These are phyloP conservation scores for Suricata suricatta DNA, from an alignment of 2,113 vertebrate species.

Conservation along the genomic window DNA sequence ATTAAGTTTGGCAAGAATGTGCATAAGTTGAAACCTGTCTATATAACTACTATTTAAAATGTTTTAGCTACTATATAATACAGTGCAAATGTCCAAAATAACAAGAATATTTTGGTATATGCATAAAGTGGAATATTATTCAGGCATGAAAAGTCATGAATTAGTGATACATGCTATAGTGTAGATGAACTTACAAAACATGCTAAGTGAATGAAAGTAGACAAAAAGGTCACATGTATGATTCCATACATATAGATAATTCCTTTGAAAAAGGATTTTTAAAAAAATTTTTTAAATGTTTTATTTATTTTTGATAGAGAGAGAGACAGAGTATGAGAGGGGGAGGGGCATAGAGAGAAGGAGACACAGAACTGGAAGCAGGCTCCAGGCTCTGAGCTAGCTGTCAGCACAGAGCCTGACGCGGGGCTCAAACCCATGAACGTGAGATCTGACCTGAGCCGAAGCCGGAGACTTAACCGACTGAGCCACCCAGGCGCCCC, in stretches of 20 bases:
- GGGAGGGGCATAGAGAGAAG: too few relatives aligned
- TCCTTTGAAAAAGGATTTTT: not conserved
- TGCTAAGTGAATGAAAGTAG: not conserved
- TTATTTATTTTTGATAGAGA: too few relatives aligned
- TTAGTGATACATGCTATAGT: not conserved
- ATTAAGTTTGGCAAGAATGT: not conserved
- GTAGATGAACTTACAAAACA: not conserved
- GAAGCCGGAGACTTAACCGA: too few relatives aligned
- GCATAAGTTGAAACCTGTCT: not conserved
- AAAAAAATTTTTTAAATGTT: too few relatives aligned
- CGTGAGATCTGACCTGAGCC: too few relatives aligned
- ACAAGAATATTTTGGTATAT: not conserved
- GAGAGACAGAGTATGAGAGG: too few relatives aligned
- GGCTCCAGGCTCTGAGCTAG: too few relatives aligned
- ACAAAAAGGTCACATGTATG: not conserved
- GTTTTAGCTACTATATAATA: not conserved
- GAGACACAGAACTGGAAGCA: too few relatives aligned
- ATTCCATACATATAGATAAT: not conserved
- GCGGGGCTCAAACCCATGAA: too few relatives aligned
- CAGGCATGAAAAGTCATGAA: not conserved
- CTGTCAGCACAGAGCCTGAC: too few relatives aligned
- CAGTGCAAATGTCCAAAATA: not conserved
- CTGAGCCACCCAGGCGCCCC: too few relatives aligned
- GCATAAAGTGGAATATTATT: not conserved
- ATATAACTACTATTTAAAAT: not conserved